Base-by-base conservation (phyloP, 2,888 invertebrate species). In the Cosmorhoe ocellata region DNA sequence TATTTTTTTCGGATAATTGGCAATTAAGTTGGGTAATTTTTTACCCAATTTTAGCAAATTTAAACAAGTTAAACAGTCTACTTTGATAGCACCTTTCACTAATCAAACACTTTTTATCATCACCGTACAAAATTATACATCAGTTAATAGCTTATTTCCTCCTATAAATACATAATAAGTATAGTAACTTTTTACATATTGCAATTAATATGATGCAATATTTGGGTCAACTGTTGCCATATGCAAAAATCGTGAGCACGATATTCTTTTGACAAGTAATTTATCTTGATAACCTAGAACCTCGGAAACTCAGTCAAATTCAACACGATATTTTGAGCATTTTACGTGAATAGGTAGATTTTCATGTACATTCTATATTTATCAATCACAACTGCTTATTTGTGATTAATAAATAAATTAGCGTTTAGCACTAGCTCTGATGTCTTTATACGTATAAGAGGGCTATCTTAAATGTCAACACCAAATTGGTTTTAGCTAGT, bases 201-300 rank as follows among this genome's bases (percentile, higher is more conserved):
- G 18, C 32, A 27, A 42, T 40, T 46, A 18, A 18, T 24, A 38
- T 61, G 56, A 58, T 13, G 50, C 55, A 56, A 61, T 38, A 43
- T 46, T 26, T 51, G 24, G 61, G 58, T 54, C 54, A 51, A 48
- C 53, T 58, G 51, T 50, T 56, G 53, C 56, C 56, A 54, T 58
- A 53, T 56, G 50, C 51, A 51, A 54, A 24, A 53, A 58, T 56
- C 56, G 60, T 60, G 56, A 22, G 39, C 58, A 56, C 56, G 58
- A 56, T 51, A 47, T 51, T 32, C 6, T 6, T 1, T 3, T 6
- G 36, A 24, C 37, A 36, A 13, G 48, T 43, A 34, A 45, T 36
- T 44, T 34, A 34, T 47, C 28, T 52, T 30, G 56, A 56, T 59
- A 53, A 40, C 42, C 48, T 43, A 46, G 27, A 47, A 37, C 38